These are phyloP conservation scores for Ferdinandea cuprea DNA, from an alignment of 2,888 invertebrate species.

Conservation along the genomic window DNA sequence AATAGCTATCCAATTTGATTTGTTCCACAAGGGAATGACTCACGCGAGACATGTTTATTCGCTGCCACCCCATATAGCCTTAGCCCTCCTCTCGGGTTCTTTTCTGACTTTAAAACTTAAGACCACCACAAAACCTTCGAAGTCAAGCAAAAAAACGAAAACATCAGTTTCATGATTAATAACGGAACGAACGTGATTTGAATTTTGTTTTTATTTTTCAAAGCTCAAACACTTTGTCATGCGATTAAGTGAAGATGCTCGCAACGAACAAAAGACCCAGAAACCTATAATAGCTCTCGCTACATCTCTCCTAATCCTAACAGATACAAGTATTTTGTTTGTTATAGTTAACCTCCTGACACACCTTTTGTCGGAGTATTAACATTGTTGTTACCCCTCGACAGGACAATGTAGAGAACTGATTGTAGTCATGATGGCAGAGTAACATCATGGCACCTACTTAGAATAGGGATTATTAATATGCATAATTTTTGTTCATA, in stretches of 20 bases:
- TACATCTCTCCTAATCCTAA: conserved; percentile 29
- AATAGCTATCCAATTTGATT: conserved; percentile 49
- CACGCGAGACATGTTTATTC: conserved; percentile 8
- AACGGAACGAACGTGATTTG: conserved; percentile 68
- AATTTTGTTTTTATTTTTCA: conserved; percentile 41
- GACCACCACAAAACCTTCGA: conserved; percentile 1
- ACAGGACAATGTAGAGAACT: conserved; percentile 65
- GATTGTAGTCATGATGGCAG: conserved; percentile 60
- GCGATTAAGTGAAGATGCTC: conserved; percentile 67
- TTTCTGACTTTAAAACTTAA: conserved; percentile 12
- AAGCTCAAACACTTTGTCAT: conserved; percentile 46
- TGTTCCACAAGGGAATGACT: conserved; percentile 40
- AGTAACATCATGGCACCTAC: conserved; percentile 68
- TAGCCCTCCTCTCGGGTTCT: conserved; percentile 8
- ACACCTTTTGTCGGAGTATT: conserved; percentile 59
- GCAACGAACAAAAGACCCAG: conserved; percentile 27
- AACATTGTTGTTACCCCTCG: conserved; percentile 36
- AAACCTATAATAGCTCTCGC: conserved; percentile 15
- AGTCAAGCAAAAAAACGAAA: conserved; percentile 12
- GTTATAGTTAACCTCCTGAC: conserved; percentile 72
- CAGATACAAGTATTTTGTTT: conserved; percentile 53
- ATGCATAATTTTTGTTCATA: conserved; percentile 16
- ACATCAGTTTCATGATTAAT: conserved; percentile 71
- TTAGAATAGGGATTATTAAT: conserved; percentile 64
- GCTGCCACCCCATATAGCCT: conserved; percentile 31